Evolutionary conservation across 53 echinoderm and acorn worm genomes (phyloP).

Genomic region (Echinometra lucunter): DNA sequence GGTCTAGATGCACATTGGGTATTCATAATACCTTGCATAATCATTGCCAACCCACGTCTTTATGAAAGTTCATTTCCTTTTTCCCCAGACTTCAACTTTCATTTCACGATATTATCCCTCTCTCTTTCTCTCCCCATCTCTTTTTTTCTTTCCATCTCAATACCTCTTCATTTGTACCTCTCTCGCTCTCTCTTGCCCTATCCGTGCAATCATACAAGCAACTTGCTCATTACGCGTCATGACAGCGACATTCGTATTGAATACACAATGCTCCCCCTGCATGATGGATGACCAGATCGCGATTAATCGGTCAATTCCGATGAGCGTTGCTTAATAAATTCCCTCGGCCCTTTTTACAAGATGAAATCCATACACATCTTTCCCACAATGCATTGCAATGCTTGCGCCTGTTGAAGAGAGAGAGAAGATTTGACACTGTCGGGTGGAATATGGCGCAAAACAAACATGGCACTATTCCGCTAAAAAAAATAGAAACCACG

Average conservation of each 20-base stretch:
- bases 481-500: constrained; percentile 47
- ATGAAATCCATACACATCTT: constrained; percentile 65
- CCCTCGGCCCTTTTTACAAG: constrained; percentile 72
- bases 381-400: constrained; percentile 60
- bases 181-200: neutral
- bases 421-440: constrained; percentile 56
- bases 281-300: constrained; percentile 64
- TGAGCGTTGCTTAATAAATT: constrained; percentile 73
- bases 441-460: constrained; percentile 51
- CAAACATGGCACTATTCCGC: constrained; percentile 61
- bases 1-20: constrained; percentile 1
- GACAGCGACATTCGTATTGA: constrained; percentile 61
- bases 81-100: constrained; percentile 48
- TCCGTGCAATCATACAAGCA: constrained; percentile 40
- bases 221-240: constrained; percentile 61
- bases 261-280: constrained; percentile 58
- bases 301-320: constrained; percentile 73
- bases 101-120: neutral
- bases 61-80: constrained; percentile 70
- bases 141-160: neutral
- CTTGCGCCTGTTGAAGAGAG: constrained; percentile 5
- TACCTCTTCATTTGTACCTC: constrained; percentile 34
- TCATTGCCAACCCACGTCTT: constrained; percentile 37
- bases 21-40: constrained; percentile 64
- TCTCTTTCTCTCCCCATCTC: constrained; percentile 17